Evolutionary conservation across 1,140 invertebrate genomes (phyloP).

Genomic region (Doryteuthis pealeii): DNA sequence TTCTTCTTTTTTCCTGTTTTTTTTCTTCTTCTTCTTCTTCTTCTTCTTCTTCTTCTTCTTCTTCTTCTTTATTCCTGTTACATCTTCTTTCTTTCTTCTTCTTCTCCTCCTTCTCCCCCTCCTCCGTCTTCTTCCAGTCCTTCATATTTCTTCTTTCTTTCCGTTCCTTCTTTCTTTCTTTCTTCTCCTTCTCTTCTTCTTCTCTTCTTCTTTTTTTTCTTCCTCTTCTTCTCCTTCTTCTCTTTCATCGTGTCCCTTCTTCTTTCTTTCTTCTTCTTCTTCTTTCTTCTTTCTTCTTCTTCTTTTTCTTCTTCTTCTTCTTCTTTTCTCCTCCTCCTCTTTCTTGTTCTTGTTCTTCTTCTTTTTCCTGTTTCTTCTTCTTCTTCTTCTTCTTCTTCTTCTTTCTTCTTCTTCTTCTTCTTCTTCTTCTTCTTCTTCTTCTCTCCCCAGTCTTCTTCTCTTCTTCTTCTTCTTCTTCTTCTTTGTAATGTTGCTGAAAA

Average conservation of each 20-base stretch:
- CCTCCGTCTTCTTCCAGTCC: no score
- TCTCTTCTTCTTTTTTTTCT: no score
- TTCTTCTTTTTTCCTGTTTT: conserved; percentile 5
- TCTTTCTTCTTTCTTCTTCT: no score
- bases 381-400: conserved; percentile 17
- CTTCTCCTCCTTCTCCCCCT: conserved; percentile 4
- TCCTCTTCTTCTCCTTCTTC: no score
- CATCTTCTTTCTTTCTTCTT: conserved; percentile 5
- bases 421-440: conserved; percentile 19
- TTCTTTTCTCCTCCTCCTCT: conserved; percentile 32
- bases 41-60: conserved; percentile 8
- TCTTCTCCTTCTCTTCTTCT: conserved; percentile 23
- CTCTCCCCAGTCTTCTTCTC: no score
- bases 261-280: no score
- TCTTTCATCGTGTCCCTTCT: no score
- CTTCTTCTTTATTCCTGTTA: conserved; percentile 16
- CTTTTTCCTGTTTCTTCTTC: no score
- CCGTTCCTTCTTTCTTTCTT: conserved; percentile 8
- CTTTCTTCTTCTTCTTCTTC: conserved; percentile 16
- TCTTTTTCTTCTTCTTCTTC: no score
- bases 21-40: background rate
- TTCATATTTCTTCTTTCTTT: no score
- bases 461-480: conserved; percentile 20
- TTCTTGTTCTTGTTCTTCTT: conserved; percentile 23
- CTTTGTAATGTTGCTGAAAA: no score